Conservation (phyloP, 2,113 vertebrate genomes). For the Clarias macrocephalus region DNA sequence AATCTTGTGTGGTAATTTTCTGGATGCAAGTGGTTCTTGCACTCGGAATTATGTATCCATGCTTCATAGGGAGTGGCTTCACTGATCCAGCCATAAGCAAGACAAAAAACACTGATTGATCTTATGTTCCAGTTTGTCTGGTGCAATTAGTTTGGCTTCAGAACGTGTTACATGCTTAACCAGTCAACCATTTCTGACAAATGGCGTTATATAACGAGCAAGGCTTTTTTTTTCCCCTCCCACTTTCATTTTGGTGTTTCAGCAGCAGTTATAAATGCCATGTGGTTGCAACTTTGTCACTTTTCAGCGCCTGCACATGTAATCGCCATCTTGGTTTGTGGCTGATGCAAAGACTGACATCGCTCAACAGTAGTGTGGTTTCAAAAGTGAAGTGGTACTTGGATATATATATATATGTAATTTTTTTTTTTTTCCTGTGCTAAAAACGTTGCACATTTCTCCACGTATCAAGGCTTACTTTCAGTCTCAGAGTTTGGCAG, state of each 20-base stretch:
- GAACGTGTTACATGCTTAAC: neutral
- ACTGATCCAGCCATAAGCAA: neutral
- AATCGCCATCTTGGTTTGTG: constrained; percentile 21
- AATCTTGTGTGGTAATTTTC: no score
- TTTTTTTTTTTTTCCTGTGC: neutral
- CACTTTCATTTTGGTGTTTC: neutral
- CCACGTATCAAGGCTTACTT: neutral
- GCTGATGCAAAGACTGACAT: constrained; percentile 43
- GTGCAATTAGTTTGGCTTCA: neutral
- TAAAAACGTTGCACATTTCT: constrained; percentile 22
- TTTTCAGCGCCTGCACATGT: constrained; percentile 23
- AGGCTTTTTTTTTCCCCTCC: neutral
- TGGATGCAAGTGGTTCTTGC: neutral
- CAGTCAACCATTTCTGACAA: neutral
- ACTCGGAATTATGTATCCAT: neutral
- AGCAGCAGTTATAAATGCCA: neutral
- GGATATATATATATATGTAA: no score
- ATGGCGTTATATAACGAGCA: neutral
- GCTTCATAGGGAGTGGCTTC: neutral
- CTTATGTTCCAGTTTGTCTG: neutral
- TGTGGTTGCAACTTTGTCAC: constrained; percentile 9
- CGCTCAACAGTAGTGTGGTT: constrained; percentile 30
- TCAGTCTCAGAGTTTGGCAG: neutral
- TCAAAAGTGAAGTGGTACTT: constrained; percentile 2
- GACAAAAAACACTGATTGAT: neutral